Evolutionary conservation across 2,888 invertebrate genomes (phyloP).

Genomic region (Callyntrura sp.): DNA sequence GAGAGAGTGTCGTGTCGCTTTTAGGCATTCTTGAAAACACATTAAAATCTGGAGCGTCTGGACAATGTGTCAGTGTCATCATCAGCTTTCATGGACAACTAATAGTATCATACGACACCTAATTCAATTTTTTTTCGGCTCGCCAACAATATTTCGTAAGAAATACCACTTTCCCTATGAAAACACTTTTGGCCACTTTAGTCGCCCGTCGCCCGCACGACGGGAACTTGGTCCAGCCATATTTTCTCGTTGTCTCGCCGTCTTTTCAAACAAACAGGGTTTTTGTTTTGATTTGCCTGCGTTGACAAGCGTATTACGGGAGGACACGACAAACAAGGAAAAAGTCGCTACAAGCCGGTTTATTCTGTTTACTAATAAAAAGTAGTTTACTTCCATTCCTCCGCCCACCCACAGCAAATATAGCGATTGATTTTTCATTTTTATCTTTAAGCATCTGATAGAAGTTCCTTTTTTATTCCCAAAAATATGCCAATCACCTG

Average conservation of each 20-base stretch:
- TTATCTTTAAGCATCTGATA: too few relatives aligned
- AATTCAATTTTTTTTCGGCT: conserved; percentile 6
- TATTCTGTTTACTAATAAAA: too few relatives aligned
- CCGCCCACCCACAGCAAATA: too few relatives aligned
- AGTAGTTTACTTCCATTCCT: too few relatives aligned
- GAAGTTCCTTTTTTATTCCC: too few relatives aligned
- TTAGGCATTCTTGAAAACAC: conserved; percentile 32
- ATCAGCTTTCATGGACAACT: too few relatives aligned
- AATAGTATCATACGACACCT: too few relatives aligned
- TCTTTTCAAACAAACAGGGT: neutral
- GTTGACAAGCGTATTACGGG: neutral
- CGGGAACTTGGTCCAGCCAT: neutral
- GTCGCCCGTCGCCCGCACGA: neutral
- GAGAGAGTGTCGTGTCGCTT: conserved; percentile 2
- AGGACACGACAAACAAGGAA: too few relatives aligned
- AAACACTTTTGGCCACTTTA: too few relatives aligned
- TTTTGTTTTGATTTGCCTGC: neutral
- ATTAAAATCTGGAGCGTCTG: conserved; percentile 28
- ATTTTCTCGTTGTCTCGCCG: neutral
- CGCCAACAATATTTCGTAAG: neutral
- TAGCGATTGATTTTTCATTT: too few relatives aligned
- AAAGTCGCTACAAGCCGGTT: too few relatives aligned
- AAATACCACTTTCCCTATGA: neutral
- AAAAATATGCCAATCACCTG: neutral
- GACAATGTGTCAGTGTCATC: conserved; percentile 41